Percentiles rank a stretch among this genome's conserved stretches.
Evolutionary conservation across 2,113 vertebrate genomes (phyloP).

Genomic region (Peromyscus polionotus): DNA sequence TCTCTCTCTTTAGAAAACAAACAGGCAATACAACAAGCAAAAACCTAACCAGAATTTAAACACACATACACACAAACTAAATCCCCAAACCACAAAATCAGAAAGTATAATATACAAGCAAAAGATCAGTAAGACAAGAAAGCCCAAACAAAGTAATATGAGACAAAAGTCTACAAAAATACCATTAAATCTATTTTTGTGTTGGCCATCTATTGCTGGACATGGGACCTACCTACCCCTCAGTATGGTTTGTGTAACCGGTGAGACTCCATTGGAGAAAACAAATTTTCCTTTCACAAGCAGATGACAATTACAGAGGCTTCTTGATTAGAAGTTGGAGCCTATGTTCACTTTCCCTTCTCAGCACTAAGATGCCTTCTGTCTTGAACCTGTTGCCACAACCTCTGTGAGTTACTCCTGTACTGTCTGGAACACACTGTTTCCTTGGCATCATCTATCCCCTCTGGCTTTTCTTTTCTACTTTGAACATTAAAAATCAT

Average conservation of each 20-base stretch:
- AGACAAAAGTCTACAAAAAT: not conserved
- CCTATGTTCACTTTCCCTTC: not conserved
- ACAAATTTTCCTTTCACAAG: not conserved
- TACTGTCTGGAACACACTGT: not conserved
- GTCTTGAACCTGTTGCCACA: not conserved
- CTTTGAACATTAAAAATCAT: constrained; percentile 9
- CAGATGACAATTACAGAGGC: not conserved
- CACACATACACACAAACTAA: not conserved
- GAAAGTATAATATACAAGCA: not conserved
- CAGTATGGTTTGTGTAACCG: not conserved
- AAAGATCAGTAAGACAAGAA: not conserved
- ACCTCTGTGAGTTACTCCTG: not conserved
- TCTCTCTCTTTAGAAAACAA: not conserved
- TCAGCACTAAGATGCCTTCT: not conserved
- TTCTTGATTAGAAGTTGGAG: not conserved
- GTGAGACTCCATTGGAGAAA: too few relatives aligned
- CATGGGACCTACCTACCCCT: too few relatives aligned
- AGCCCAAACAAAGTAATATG: not conserved
- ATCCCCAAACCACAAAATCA: not conserved
- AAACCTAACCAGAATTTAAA: not conserved
- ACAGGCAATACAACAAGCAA: not conserved
- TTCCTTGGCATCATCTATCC: not conserved
- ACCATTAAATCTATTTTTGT: not conserved
- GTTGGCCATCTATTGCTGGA: not conserved
- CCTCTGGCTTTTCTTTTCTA: not conserved